phyloP scores from a whole-genome alignment of 2,797 vertebrate genomes.

The Aplochiton taeniatus region DNA sequence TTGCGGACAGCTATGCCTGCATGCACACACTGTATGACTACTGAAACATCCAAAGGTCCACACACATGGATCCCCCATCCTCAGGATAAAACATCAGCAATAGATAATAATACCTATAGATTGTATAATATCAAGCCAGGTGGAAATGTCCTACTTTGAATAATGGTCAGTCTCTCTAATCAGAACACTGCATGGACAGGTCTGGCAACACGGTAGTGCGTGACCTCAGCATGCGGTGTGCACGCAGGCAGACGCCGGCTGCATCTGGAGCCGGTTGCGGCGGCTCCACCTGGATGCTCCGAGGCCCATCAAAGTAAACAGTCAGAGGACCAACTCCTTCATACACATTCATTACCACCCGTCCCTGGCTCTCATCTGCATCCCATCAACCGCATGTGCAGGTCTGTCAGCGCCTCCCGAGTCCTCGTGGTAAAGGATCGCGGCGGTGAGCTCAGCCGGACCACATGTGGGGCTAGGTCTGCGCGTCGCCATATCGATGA shows the following conservation, averaged over 20 bases:
- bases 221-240: conserved; percentile 39
- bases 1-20: too few relatives aligned
- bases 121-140: too few relatives aligned
- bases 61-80: background rate
- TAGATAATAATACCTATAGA: too few relatives aligned
- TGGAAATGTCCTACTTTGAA: too few relatives aligned
- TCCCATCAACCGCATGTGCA: conserved; percentile 29
- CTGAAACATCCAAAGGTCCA: too few relatives aligned
- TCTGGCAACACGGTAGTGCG: conserved; percentile 34
- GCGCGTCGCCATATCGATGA: background rate
- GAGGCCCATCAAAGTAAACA: conserved; percentile 30
- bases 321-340: conserved; percentile 13
- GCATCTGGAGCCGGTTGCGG: conserved; percentile 37
- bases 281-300: conserved; percentile 19
- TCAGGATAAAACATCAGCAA: too few relatives aligned
- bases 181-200: conserved; percentile 39
- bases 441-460: conserved; percentile 16
- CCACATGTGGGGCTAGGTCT: conserved; percentile 6
- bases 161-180: too few relatives aligned
- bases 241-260: conserved; percentile 23
- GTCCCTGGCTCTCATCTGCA: conserved; percentile 24
- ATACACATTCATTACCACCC: conserved; percentile 14
- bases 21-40: background rate
- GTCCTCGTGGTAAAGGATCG: conserved; percentile 9
- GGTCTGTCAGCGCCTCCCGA: conserved; percentile 28